phyloP scores from a whole-genome alignment of 2,113 vertebrate genomes.

The Cacatua alba region DNA sequence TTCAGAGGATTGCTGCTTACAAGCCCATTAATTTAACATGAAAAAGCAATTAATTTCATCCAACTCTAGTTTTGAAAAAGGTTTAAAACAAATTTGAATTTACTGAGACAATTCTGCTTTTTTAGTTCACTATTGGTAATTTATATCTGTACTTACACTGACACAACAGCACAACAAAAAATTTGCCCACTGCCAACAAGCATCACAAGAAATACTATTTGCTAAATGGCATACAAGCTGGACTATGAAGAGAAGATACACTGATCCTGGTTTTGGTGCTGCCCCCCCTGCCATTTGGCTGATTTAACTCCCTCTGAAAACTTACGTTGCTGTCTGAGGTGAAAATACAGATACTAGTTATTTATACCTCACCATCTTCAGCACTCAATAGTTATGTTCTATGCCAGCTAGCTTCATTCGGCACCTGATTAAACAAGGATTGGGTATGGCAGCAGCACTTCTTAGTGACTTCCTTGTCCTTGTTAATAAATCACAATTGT shows the following conservation, averaged over 20 bases:
- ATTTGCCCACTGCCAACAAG: background rate
- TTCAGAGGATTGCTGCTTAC: background rate
- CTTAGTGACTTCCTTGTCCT: slow-evolving; percentile 63
- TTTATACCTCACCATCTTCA: background rate
- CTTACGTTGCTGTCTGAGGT: background rate
- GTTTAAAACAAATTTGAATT: background rate
- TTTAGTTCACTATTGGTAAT: background rate
- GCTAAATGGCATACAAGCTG: background rate
- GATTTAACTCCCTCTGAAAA: background rate
- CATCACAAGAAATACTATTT: background rate
- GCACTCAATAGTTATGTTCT: background rate
- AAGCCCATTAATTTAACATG: background rate
- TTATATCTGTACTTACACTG: background rate
- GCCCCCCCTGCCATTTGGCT: background rate
- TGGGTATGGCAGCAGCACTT: slow-evolving; percentile 45
- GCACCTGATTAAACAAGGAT: slow-evolving; percentile 35
- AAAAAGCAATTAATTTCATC: background rate
- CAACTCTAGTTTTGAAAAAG: background rate
- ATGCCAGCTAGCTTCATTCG: slow-evolving; percentile 16
- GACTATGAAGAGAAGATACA: background rate
- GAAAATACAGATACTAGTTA: background rate
- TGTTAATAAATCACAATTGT: slow-evolving; percentile 70
- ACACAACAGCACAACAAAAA: background rate
- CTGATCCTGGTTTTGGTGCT: background rate
- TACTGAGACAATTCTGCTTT: background rate